phyloP scores from a whole-genome alignment of 1,140 invertebrate genomes.

The Chironomus striatipennis region DNA sequence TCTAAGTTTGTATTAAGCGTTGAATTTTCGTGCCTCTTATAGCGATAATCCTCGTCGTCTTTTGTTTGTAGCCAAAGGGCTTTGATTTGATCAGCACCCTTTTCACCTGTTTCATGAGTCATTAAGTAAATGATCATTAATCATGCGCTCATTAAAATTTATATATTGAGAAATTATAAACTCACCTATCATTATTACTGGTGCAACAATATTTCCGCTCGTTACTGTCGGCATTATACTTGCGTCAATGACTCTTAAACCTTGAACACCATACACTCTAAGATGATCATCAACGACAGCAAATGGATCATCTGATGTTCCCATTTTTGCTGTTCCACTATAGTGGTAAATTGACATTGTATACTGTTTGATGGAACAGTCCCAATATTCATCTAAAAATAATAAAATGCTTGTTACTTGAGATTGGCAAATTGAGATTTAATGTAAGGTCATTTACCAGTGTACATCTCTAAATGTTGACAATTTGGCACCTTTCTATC shows the following conservation, averaged over 20 bases:
- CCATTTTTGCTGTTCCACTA: slow-evolving; percentile 80
- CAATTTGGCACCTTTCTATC: slow-evolving; percentile 65
- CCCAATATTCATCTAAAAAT: slow-evolving; percentile 20
- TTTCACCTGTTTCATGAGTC: slow-evolving; percentile 59
- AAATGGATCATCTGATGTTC: slow-evolving; percentile 59
- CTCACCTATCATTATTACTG: slow-evolving; percentile 68
- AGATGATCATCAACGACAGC: slow-evolving; percentile 76
- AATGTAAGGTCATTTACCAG: slow-evolving; percentile 47
- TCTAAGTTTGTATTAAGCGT: background rate
- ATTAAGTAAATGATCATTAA: background rate
- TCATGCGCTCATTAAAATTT: slow-evolving; percentile 61
- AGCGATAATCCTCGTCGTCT: background rate
- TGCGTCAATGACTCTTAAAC: slow-evolving; percentile 68
- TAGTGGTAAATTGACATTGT: slow-evolving; percentile 83
- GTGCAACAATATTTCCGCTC: slow-evolving; percentile 37
- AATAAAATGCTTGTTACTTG: background rate
- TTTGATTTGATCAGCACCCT: slow-evolving; percentile 79
- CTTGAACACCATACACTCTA: slow-evolving; percentile 63
- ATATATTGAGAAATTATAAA: slow-evolving; percentile 55
- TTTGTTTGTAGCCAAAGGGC: slow-evolving; percentile 48
- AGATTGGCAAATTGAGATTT: background rate
- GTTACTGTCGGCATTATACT: slow-evolving; percentile 61
- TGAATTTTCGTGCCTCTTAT: background rate
- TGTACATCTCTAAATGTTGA: slow-evolving; percentile 72
- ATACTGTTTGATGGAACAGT: slow-evolving; percentile 47